phyloP scores from a whole-genome alignment of 2,888 invertebrate genomes.

The Pimpla rufipes region DNA sequence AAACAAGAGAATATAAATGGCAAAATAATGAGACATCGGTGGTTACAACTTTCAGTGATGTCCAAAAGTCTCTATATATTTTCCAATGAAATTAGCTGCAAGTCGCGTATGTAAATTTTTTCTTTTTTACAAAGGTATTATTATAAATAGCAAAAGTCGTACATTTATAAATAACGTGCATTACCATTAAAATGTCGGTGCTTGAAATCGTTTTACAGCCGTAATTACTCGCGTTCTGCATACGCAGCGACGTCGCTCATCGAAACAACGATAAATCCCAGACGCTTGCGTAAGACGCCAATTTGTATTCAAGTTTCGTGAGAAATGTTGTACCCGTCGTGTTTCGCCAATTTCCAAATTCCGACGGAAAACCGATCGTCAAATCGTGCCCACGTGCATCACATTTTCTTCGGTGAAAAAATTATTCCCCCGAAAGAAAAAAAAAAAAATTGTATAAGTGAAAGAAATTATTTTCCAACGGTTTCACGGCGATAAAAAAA shows the following conservation, averaged over 20 bases:
- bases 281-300: background rate
- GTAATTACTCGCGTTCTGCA: background rate
- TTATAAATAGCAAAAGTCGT: background rate
- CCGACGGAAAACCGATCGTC: background rate
- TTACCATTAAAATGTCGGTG: background rate
- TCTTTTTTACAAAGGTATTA: background rate
- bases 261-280: background rate
- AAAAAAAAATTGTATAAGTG: too few relatives aligned
- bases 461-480: too few relatives aligned
- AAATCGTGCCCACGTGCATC: background rate
- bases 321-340: background rate
- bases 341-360: background rate
- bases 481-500: too few relatives aligned
- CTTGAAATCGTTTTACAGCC: background rate
- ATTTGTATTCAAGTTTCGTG: background rate
- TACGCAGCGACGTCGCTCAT: background rate
- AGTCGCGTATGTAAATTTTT: background rate
- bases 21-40: background rate
- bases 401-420: background rate
- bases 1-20: conserved; percentile 3
- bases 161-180: background rate
- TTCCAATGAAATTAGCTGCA: background rate
- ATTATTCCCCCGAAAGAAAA: background rate
- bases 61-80: too few relatives aligned
- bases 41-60: background rate